A percentile compares a stretch with the other conserved stretches of the same genome.
Conservation (phyloP, 2,888 invertebrate genomes). For the Leucoptera coffeella region DNA sequence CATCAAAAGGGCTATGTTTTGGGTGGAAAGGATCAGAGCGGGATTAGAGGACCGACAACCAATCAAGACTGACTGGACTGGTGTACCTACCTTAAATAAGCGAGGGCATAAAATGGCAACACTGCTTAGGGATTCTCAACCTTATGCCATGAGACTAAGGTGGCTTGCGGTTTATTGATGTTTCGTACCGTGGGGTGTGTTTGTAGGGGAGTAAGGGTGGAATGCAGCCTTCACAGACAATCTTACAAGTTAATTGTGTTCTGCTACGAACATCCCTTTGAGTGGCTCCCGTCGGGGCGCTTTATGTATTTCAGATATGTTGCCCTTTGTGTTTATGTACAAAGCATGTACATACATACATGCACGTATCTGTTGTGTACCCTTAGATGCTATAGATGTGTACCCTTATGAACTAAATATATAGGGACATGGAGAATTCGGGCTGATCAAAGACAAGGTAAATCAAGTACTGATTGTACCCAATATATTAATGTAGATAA, state of each 20-base stretch:
- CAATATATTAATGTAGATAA: too few relatives aligned
- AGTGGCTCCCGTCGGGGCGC: slow-evolving; percentile 9
- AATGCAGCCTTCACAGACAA: slow-evolving; percentile 51
- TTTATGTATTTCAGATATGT: too few relatives aligned
- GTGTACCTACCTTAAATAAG: slow-evolving; percentile 52
- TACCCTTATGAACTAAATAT: too few relatives aligned
- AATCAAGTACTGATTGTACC: too few relatives aligned
- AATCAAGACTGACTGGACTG: slow-evolving; percentile 61
- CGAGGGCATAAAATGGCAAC: slow-evolving; percentile 45
- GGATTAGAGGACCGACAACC: slow-evolving; percentile 66
- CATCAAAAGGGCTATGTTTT: slow-evolving; percentile 48
- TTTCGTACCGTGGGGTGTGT: slow-evolving; percentile 51
- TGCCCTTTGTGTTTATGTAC: too few relatives aligned
- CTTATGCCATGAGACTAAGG: slow-evolving; percentile 11
- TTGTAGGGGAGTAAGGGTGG: slow-evolving; percentile 36
- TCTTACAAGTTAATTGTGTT: slow-evolving; percentile 55
- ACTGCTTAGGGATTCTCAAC: slow-evolving; percentile 11
- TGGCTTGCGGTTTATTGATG: slow-evolving; percentile 34
- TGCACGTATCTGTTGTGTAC: too few relatives aligned
- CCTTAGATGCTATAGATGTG: too few relatives aligned
- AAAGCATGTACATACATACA: too few relatives aligned
- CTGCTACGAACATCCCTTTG: slow-evolving; percentile 44
- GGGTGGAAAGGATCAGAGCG: slow-evolving; percentile 62
- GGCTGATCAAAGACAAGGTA: too few relatives aligned
- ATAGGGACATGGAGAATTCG: too few relatives aligned